Evolutionary conservation across 2,797 vertebrate genomes (phyloP).

Genomic region (Propithecus perrieri): DNA sequence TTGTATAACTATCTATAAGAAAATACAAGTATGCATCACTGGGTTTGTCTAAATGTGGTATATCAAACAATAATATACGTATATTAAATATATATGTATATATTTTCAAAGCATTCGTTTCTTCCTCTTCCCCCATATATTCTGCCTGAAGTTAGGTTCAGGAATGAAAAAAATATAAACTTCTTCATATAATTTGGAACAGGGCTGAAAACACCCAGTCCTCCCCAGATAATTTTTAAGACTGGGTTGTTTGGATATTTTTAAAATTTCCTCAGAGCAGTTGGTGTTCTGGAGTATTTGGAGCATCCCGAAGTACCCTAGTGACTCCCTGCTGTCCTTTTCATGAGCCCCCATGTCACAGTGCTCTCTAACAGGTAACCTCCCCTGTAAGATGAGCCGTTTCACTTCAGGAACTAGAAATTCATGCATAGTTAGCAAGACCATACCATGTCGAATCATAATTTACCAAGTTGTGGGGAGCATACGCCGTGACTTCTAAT

Average conservation of each 20-base stretch:
- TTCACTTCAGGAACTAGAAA: background rate
- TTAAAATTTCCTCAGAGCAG: background rate
- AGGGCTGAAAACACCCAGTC: background rate
- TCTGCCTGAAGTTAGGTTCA: background rate
- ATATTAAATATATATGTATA: background rate
- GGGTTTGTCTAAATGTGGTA: background rate
- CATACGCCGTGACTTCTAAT: background rate
- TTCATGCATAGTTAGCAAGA: background rate
- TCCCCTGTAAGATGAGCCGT: fast-evolving
- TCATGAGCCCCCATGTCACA: fast-evolving
- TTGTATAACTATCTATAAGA: background rate
- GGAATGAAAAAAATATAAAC: background rate
- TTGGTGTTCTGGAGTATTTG: background rate
- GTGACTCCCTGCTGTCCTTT: background rate
- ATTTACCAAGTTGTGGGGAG: background rate
- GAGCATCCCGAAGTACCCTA: background rate
- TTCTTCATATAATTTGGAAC: background rate
- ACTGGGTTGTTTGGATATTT: background rate
- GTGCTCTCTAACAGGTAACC: fast-evolving
- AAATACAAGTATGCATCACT: background rate
- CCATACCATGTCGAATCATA: background rate
- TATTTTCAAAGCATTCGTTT: background rate
- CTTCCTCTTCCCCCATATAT: background rate
- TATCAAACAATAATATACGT: background rate
- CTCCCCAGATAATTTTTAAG: background rate